Evolutionary conservation across 2,797 vertebrate genomes (phyloP), one percentile per base, ranked within the genome.

Genomic region (Hoplostethus atlanticus): DNA sequence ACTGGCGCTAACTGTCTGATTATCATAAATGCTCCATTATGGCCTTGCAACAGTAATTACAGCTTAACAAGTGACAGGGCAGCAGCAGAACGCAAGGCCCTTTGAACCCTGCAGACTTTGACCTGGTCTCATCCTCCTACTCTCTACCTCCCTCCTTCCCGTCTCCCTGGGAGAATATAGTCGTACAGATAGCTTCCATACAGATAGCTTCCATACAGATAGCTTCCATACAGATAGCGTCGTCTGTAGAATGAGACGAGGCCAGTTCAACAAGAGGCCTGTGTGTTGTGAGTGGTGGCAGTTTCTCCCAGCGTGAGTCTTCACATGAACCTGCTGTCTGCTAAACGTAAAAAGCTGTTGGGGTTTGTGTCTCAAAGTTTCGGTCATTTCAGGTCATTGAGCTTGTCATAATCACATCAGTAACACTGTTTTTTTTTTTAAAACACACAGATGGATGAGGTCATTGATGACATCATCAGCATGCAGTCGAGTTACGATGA

Each of bases 391-490:
- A 6, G 8, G 17, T 55, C 12, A 54, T 69, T 64, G n/a, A 58
- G 28, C 13, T 62, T 60, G 6, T 61, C 15, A 59, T 12, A 65
- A 44, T 58, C n/a, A 30, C 5, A 36, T 11, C 66, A 36, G 34
- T 72, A 61, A 92, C n/a, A 48, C 31, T 36, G 3, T 7, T 47
- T 59, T 25, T 57, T 21, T 7, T 47, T 59, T 25, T 57, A 17
- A n/a, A 34, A 34, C 2, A 46, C 54, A 6, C 90, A 99, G 98
- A 97, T 99, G 42, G 97, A 97, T 71, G 97, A 97, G 15, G 97
- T 99, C 72, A 97, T 99, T 4, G 98, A 99, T 93, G 95, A 98
- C 93, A 98, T 99, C 83, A 98, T 99, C 93, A 96, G 96, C 78
- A 92, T 99, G 94, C 93, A 95, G 90, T 95, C 95, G 68, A 95